Evolutionary conservation across 2,113 vertebrate genomes (phyloP), one percentile per base, ranked within the genome.

Genomic region (Dipodomys spectabilis): DNA sequence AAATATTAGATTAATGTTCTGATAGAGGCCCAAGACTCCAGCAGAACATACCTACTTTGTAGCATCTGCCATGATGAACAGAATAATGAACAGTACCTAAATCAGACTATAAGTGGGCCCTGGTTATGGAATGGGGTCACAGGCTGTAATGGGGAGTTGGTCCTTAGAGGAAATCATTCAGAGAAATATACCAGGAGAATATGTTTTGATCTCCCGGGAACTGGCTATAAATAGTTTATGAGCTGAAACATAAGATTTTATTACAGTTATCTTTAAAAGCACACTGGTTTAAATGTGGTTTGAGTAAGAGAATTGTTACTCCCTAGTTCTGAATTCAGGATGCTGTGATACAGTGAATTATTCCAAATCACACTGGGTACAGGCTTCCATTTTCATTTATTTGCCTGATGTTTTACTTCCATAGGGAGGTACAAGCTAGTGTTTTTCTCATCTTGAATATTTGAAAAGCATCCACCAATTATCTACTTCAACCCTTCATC

Each of bases 221-320:
- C 73, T 75, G 53, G 53, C 44, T 72, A 30, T 75, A 88, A 91
- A 91, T 4, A 82, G 49, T 92, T 82, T 91, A 91, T 82, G 62
- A 79, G 18, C 77, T 12, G 28, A 92, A 92, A 87, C 35, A 83
- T 88, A 60, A 82, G 72, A 71, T 93, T 95, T 94, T 93, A 80
- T 95, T 92, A 49, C 39, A 35, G 71, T 92, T 95, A 82, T 92
- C 81, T 95, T 91, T 93, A 95, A 94, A 92, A 95, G 49, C 28
- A 93, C 23, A 87, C 62, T 95, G 91, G 19, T 90, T 96, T 82
- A 88, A 83, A 80, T 75, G 28, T 74, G 53, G 62, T 82, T 90
- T 75, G 28, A 32, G 35, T 1, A 86, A 84, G 73, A 94, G 96
- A 95, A 96, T 77, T 64, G 49, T n/a, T 65, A 57, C 39, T 16